These are phyloP conservation scores for Cygnus olor DNA, from an alignment of 2,797 vertebrate species.

Conservation along the genomic window DNA sequence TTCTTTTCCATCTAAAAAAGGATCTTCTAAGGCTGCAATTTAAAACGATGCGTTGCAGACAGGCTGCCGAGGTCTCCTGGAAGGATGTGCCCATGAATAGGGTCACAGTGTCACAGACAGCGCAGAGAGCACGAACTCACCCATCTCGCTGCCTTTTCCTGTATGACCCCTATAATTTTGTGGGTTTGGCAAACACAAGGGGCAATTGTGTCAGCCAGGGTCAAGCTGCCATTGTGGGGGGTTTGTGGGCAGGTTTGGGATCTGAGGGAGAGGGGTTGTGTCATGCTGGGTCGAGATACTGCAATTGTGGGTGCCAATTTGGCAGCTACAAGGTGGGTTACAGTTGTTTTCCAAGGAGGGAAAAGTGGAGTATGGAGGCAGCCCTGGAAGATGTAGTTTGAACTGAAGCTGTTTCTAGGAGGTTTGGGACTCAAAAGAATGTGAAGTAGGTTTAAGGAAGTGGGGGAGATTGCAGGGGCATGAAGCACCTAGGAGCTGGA, in stretches of 20 bases:
- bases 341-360: slow-evolving; percentile 48
- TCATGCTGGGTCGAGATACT: slow-evolving; percentile 49
- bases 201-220: slow-evolving; percentile 68
- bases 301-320: slow-evolving; percentile 66
- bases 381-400: neutral
- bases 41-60: slow-evolving; percentile 54
- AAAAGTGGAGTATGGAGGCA: neutral
- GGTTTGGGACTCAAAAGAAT: neutral
- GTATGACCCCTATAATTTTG: slow-evolving; percentile 70
- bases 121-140: slow-evolving; percentile 54
- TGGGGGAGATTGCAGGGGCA: neutral
- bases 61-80: slow-evolving; percentile 56
- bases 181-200: slow-evolving; percentile 73
- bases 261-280: slow-evolving; percentile 54
- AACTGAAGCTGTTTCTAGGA: slow-evolving; percentile 21
- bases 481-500: neutral
- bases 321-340: slow-evolving; percentile 17
- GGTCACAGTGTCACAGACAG: slow-evolving; percentile 70
- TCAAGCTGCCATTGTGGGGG: slow-evolving; percentile 71
- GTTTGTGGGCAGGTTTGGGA: slow-evolving; percentile 52
- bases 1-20: slow-evolving; percentile 70
- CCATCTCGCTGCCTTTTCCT: slow-evolving; percentile 51
- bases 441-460: neutral
- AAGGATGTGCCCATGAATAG: slow-evolving; percentile 60
- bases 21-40: slow-evolving; percentile 63